Conservation (phyloP, 2,797 vertebrate species). For the Eulemur coronatus region DNA sequence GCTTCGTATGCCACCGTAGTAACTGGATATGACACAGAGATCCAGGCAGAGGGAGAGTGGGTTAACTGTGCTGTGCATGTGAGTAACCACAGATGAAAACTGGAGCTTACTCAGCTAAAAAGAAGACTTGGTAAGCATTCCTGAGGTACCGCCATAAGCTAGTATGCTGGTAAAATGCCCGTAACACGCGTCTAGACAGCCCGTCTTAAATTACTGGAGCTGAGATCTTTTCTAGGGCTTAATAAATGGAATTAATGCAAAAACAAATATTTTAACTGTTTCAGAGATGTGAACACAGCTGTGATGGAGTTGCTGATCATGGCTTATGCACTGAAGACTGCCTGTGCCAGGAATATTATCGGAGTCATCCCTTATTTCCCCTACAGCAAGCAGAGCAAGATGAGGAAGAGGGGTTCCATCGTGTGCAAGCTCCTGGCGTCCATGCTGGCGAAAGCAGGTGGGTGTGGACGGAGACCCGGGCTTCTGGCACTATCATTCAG, state of each 20-base stretch:
- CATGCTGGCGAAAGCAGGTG: slow-evolving; percentile 98
- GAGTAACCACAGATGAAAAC: not conserved
- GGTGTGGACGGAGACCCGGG: not conserved
- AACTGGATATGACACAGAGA: not conserved
- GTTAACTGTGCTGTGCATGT: not conserved
- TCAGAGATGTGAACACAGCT: slow-evolving; percentile 97
- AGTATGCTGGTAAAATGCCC: not conserved
- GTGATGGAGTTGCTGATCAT: slow-evolving; percentile 99
- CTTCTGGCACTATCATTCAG: fast-evolving
- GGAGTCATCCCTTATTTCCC: slow-evolving; percentile 99
- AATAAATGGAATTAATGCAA: not conserved
- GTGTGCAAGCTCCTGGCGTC: slow-evolving; percentile 98
- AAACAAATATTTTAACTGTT: not conserved
- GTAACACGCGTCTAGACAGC: fast-evolving
- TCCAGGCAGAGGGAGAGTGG: not conserved
- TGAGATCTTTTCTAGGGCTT: not conserved
- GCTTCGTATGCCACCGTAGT: not conserved
- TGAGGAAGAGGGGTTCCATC: slow-evolving; percentile 98
- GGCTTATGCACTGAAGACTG: slow-evolving; percentile 97
- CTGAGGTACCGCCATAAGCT: fast-evolving
- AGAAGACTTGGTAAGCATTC: fast-evolving
- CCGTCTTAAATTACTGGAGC: too few relatives aligned
- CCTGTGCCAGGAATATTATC: slow-evolving; percentile 97
- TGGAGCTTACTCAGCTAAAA: fast-evolving
- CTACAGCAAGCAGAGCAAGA: slow-evolving; percentile 99